These are phyloP conservation scores for Conus betulinus DNA, from an alignment of 1,140 invertebrate genomes.

Conservation along the genomic window DNA sequence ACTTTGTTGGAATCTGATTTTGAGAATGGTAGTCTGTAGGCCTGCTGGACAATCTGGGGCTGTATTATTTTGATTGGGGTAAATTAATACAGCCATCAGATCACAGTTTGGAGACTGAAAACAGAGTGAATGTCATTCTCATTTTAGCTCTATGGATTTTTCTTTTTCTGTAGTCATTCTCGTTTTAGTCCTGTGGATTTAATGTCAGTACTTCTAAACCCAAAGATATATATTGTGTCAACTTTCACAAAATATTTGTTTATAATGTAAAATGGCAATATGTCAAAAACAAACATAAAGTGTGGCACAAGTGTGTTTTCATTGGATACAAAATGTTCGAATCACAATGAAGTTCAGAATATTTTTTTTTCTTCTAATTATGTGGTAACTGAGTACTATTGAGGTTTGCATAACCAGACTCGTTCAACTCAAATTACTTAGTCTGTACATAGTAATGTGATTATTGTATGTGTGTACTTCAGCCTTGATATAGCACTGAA, in stretches of 20 bases:
- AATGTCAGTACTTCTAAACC: background rate
- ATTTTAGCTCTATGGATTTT: too few relatives aligned
- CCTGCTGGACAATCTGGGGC: background rate
- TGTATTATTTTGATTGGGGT: constrained; percentile 36
- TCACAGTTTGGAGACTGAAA: too few relatives aligned
- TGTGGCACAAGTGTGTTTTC: background rate
- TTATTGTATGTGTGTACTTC: background rate
- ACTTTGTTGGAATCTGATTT: too few relatives aligned
- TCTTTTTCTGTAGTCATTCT: too few relatives aligned
- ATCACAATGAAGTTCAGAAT: background rate
- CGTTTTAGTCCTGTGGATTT: too few relatives aligned
- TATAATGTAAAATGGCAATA: too few relatives aligned
- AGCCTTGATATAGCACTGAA: background rate
- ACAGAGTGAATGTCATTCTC: too few relatives aligned
- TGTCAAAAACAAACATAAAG: background rate
- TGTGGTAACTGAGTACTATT: background rate
- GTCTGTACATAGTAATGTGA: background rate
- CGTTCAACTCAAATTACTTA: background rate
- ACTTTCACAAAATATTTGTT: too few relatives aligned
- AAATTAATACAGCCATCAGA: constrained; percentile 18
- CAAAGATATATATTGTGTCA: background rate
- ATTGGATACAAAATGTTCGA: background rate
- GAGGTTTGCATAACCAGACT: background rate
- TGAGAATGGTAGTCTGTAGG: too few relatives aligned
- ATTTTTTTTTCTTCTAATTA: background rate